Conservation (phyloP, 1,140 invertebrate species). For the Ectropis grisescens region DNA sequence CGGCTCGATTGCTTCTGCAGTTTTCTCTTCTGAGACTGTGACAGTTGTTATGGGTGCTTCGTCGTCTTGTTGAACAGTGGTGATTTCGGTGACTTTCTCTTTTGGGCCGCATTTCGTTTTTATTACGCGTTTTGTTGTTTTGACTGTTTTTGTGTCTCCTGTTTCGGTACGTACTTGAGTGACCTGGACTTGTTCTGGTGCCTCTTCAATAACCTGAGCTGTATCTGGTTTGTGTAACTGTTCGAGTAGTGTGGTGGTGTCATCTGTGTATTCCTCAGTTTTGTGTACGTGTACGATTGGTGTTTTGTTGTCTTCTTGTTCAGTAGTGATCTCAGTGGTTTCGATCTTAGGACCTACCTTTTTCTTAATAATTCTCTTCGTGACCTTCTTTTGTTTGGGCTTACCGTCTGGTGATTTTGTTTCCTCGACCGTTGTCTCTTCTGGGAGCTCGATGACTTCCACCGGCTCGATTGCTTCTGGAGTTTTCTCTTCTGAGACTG, state of each 20-base stretch:
- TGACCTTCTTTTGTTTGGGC: conserved; percentile 32
- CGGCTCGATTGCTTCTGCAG: conserved; percentile 4
- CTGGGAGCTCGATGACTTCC: conserved; percentile 19
- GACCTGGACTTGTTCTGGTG: conserved; percentile 20
- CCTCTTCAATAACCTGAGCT: conserved; percentile 10
- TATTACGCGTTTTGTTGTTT: conserved; percentile 24
- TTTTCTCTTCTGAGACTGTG: conserved; percentile 8
- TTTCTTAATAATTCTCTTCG: conserved; percentile 20
- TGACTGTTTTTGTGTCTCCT: conserved; percentile 17
- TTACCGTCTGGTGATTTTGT: conserved; percentile 8
- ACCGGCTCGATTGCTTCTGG: conserved; percentile 2
- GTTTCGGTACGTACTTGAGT: conserved; percentile 33
- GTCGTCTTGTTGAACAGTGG: conserved; percentile 21
- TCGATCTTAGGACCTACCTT: conserved; percentile 3
- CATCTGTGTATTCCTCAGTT: conserved; percentile 15
- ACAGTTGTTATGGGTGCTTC: conserved; percentile 38
- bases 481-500: conserved; percentile 17
- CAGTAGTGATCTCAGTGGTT: conserved; percentile 22
- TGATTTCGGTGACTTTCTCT: conserved; percentile 34
- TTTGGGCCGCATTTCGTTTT: conserved; percentile 26
- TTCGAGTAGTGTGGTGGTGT: conserved; percentile 5
- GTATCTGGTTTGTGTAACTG: conserved; percentile 15
- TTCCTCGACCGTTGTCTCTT: conserved; percentile 12
- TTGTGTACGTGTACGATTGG: conserved; percentile 21
- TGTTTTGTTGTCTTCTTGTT: conserved; percentile 27